Evolutionary conservation across 2,113 vertebrate genomes (phyloP), one percentile per base, ranked within the genome.

Genomic region (Thunnus maccoyii): DNA sequence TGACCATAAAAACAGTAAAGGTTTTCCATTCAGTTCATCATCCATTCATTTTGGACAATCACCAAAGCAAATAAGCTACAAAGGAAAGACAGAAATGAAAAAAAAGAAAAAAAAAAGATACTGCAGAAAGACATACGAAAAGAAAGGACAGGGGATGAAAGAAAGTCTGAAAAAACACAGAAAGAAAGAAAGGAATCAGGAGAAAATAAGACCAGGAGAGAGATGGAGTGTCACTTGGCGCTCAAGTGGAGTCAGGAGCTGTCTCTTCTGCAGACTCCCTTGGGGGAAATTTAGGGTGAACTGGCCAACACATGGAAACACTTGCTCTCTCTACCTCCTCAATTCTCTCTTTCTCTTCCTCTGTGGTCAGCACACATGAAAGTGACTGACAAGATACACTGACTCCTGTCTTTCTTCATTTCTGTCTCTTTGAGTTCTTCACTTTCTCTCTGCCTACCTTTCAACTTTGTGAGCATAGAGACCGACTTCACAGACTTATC

Each of bases 381-480:
- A 80, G 44, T 84, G 81, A 78, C 70, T 68, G 82, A 85, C 71
- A 64, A 75, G 46, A 64, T 32, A 52, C 71, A 68, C 61, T 82
- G 50, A 50, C 50, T 69, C 18, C 63, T 69, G 70, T 75, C 78
- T 48, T 9, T 72, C 78, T 64, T 63, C 15, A 57, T 81, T 20
- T 66, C 61, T 44, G 3, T 47, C 61, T 71, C 32, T 84, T 48
- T 52, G 25, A 62, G 16, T 20, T 4, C 64, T n/a, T 70, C 52
- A 63, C 58, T 63, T 50, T 57, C 25, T 61, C 30, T 55, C 65
- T 12, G 55, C 73, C 48, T 10, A 48, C 25, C 68, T 68, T 17
- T 47, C 66, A 68, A 25, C 18, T 78, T 18, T 22, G 50, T 18
- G 56, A 64, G 46, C 36, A 6, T 20, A 25, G 30, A 57, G 15